phyloP scores from a whole-genome alignment of 2,888 invertebrate genomes.

The Lithophane leautieri region DNA sequence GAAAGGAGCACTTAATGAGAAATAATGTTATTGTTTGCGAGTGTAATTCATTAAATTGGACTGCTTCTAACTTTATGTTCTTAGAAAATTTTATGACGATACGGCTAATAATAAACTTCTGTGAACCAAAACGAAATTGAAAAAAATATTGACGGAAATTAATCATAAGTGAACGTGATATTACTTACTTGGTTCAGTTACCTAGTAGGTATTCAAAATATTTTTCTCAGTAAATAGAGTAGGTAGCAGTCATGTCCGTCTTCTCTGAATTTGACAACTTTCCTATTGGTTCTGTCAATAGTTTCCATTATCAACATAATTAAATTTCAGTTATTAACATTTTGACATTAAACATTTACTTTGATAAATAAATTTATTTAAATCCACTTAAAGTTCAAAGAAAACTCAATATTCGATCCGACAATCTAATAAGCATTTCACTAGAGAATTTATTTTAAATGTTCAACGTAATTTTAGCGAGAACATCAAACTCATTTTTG shows the following conservation, averaged over 20 bases:
- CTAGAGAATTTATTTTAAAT: slow-evolving; percentile 27
- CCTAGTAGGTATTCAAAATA: neutral
- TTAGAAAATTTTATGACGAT: slow-evolving; percentile 9
- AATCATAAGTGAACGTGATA: neutral
- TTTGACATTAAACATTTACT: neutral
- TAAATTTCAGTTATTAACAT: neutral
- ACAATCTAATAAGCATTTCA: slow-evolving; percentile 31
- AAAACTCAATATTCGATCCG: slow-evolving; percentile 18
- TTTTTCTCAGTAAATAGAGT: neutral
- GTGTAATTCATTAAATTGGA: slow-evolving; percentile 24
- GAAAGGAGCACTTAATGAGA: neutral
- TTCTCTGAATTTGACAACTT: slow-evolving; percentile 7
- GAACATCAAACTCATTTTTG: slow-evolving; percentile 28
- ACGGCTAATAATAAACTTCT: slow-evolving; percentile 17
- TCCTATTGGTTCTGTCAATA: neutral
- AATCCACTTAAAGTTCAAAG: slow-evolving; percentile 35
- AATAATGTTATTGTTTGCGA: slow-evolving; percentile 1
- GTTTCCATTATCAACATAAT: neutral
- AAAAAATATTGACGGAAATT: slow-evolving; percentile 1
- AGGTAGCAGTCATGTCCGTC: neutral
- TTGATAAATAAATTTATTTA: neutral
- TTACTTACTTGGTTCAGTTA: neutral
- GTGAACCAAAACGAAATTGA: slow-evolving; percentile 17
- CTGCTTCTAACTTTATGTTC: slow-evolving; percentile 8
- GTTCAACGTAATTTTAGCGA: slow-evolving; percentile 18